phyloP scores from a whole-genome alignment of 2,113 vertebrate genomes.

The Tachuris rubrigastra region DNA sequence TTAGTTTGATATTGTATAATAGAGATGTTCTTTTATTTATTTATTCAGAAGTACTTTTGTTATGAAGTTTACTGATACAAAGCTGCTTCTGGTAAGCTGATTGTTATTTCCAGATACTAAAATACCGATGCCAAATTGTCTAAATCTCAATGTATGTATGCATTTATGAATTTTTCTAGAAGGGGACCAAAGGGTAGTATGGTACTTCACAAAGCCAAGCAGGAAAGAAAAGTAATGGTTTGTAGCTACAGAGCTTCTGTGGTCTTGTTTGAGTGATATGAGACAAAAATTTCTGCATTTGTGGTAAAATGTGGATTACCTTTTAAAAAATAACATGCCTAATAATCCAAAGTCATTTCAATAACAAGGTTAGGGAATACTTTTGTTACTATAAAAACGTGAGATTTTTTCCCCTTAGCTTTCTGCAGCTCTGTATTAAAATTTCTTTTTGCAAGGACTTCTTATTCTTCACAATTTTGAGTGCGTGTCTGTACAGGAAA shows the following conservation, averaged over 20 bases:
- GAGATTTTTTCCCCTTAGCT: background rate
- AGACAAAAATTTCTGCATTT: background rate
- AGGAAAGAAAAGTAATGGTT: background rate
- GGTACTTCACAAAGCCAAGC: background rate
- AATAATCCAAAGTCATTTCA: background rate
- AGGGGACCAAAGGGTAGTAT: background rate
- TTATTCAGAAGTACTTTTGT: background rate
- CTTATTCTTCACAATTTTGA: background rate
- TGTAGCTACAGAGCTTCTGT: background rate
- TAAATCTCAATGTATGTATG: background rate
- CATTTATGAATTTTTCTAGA: background rate
- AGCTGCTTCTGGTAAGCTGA: constrained; percentile 11
- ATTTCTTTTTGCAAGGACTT: background rate
- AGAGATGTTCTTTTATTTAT: background rate
- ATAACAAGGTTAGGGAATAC: background rate
- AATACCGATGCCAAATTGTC: background rate
- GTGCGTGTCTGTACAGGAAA: background rate
- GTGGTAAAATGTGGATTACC: background rate
- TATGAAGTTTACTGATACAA: background rate
- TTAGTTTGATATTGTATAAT: background rate
- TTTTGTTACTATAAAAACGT: background rate
- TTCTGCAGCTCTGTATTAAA: background rate
- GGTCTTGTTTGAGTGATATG: background rate
- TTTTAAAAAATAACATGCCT: background rate
- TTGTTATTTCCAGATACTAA: background rate